These are phyloP conservation scores for Drosophila guanche DNA, from an alignment of 1,140 invertebrate genomes.

Conservation along the genomic window DNA sequence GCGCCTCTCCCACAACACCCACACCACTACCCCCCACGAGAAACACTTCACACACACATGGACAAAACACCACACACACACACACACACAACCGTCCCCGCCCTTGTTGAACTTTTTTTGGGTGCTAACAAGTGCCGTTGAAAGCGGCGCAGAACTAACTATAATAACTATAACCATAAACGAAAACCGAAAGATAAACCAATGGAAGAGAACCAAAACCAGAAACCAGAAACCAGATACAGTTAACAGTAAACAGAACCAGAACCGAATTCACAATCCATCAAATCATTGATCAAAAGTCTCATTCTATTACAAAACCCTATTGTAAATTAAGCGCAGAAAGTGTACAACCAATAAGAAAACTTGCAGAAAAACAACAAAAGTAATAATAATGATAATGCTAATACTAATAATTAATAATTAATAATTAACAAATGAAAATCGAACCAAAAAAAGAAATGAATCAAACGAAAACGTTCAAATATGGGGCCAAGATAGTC, in stretches of 20 bases:
- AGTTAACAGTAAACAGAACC: conserved; percentile 21
- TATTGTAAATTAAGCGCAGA: conserved; percentile 82
- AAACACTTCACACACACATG: background rate
- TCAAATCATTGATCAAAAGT: conserved; percentile 44
- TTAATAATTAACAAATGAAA: conserved; percentile 13
- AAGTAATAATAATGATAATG: conserved; percentile 48
- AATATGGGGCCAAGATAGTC: conserved; percentile 83
- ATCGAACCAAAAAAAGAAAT: conserved; percentile 35
- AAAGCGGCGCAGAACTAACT: conserved; percentile 42
- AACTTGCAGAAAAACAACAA: conserved; percentile 79
- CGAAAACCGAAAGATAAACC: conserved; percentile 37
- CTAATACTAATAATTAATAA: background rate
- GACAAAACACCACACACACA: conserved; percentile 14
- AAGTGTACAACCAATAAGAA: conserved; percentile 18
- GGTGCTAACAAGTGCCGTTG: conserved; percentile 55
- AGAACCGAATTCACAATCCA: conserved; percentile 33
- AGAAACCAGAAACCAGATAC: conserved; percentile 20
- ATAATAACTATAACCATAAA: conserved; percentile 36
- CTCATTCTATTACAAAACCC: conserved; percentile 76
- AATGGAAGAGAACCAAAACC: conserved; percentile 36
- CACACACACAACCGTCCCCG: conserved; percentile 10
- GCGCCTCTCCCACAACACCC: conserved; percentile 28
- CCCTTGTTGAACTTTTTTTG: conserved; percentile 74
- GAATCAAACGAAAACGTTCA: conserved; percentile 13
- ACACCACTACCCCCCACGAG: conserved; percentile 1